Conservation (phyloP, 2,113 vertebrate genomes). For the Mastomys coucha region DNA sequence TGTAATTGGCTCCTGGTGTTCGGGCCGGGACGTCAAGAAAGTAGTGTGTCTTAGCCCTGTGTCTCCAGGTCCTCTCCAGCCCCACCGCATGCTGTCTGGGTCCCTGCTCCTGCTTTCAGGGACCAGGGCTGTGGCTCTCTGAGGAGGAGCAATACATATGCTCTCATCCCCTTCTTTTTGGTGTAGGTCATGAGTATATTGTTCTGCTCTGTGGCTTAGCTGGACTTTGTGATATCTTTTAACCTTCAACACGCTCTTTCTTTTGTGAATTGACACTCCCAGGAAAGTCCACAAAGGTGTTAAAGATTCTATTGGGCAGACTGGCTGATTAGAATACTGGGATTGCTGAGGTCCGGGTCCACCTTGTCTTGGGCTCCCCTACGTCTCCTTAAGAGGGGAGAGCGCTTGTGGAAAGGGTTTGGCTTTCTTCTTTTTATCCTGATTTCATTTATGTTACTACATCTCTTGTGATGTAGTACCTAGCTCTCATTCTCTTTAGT, state of each 20-base stretch:
- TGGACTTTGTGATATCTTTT: not conserved
- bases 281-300: not conserved
- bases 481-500: not conserved
- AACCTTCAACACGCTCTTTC: not conserved
- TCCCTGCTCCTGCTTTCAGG: not conserved
- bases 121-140: not conserved
- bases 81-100: accelerated
- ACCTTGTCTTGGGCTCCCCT: not conserved
- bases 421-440: not conserved
- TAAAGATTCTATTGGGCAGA: not conserved
- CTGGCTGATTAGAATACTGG: not conserved
- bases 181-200: not conserved
- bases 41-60: not conserved
- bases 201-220: not conserved
- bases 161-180: not conserved
- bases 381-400: not conserved
- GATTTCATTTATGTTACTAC: not conserved
- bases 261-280: not conserved
- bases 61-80: not conserved
- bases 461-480: not conserved
- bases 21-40: not conserved
- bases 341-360: not conserved
- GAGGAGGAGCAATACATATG: not conserved
- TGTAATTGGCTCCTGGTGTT: not conserved
- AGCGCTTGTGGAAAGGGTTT: too few relatives aligned